Evolutionary conservation across 1,140 invertebrate genomes (phyloP).

Genomic region (Orchesella cincta): DNA sequence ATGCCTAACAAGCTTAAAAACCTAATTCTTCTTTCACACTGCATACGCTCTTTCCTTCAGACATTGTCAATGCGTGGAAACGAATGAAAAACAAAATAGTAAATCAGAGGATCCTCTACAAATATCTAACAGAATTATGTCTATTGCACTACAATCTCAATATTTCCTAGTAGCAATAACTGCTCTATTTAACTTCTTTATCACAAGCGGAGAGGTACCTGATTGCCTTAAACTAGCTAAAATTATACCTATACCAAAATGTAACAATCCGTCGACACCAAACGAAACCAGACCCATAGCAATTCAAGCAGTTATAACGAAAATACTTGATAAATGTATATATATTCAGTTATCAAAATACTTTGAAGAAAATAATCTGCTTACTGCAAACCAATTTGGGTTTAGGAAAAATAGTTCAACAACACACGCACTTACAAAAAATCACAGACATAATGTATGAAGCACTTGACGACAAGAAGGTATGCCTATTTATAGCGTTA

Average conservation of each 20-base stretch:
- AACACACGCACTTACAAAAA: not conserved
- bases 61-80: too few relatives aligned
- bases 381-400: constrained; percentile 24
- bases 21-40: too few relatives aligned
- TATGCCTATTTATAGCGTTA: constrained; percentile 1
- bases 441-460: constrained; percentile 23
- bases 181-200: too few relatives aligned
- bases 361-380: not conserved
- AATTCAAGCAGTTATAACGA: constrained; percentile 12
- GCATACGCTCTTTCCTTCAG: too few relatives aligned
- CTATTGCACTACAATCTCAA: too few relatives aligned
- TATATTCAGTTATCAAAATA: constrained; percentile 1
- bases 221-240: too few relatives aligned
- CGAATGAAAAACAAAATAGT: too few relatives aligned
- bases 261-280: not conserved
- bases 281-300: constrained; percentile 24
- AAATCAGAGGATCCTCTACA: too few relatives aligned
- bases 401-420: constrained; percentile 29
- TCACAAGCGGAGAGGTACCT: too few relatives aligned
- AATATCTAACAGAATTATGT: too few relatives aligned
- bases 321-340: constrained; percentile 33
- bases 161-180: too few relatives aligned
- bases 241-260: constrained; percentile 29
- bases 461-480: not conserved
- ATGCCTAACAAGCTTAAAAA: too few relatives aligned